phyloP scores from a whole-genome alignment of 2,888 invertebrate genomes.

The Seladonia tumulorum region DNA sequence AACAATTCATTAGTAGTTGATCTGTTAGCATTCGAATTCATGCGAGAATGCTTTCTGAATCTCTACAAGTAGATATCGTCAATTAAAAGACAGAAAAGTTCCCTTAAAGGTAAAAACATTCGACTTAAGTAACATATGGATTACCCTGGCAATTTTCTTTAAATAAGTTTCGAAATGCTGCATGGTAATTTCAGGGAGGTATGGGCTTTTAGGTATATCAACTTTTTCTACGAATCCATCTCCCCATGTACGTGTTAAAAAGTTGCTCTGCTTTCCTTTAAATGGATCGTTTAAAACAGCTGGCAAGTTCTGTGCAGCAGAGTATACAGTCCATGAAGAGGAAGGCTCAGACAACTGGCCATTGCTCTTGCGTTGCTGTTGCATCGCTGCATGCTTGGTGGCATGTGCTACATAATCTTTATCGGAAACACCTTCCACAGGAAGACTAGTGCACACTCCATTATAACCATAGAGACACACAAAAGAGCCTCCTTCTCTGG shows the following conservation, averaged over 20 bases:
- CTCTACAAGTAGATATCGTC: constrained; percentile 79
- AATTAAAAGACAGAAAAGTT: constrained; percentile 2
- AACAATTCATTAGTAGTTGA: constrained; percentile 81
- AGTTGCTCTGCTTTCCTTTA: constrained; percentile 94
- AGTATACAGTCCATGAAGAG: constrained; percentile 92
- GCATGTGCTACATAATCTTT: constrained; percentile 95
- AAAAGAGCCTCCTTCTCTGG: constrained; percentile 93
- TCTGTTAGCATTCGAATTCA: constrained; percentile 80
- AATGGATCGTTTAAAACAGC: constrained; percentile 98
- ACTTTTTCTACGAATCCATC: constrained; percentile 95
- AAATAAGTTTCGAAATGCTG: constrained; percentile 95
- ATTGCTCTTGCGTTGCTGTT: constrained; percentile 85
- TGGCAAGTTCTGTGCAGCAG: constrained; percentile 96
- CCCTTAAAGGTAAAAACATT: background rate
- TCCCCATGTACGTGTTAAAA: constrained; percentile 99
- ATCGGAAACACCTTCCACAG: constrained; percentile 95
- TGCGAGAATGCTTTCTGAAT: constrained; percentile 85
- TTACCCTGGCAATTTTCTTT: constrained; percentile 88
- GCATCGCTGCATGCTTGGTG: constrained; percentile 86
- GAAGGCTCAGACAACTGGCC: constrained; percentile 81
- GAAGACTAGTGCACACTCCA: constrained; percentile 93
- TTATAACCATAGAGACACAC: constrained; percentile 95
- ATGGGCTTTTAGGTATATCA: constrained; percentile 91
- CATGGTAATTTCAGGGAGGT: constrained; percentile 92
- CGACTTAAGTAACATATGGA: constrained; percentile 4